Evolutionary conservation across 2,888 invertebrate species (phyloP).

Genomic region (Rotaria sp.): DNA sequence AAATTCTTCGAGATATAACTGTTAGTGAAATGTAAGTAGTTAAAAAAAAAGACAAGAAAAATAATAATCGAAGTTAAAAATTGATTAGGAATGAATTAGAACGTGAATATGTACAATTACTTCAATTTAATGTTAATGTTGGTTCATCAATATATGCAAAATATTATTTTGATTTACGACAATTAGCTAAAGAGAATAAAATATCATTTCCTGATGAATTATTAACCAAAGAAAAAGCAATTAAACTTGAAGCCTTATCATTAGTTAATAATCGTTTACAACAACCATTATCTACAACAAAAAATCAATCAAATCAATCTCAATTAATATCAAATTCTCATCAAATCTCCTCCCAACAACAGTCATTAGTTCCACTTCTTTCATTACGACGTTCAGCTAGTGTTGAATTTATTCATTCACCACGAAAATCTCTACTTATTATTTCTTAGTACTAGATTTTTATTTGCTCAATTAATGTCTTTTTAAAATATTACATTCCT

Average conservation of each 20-base stretch:
- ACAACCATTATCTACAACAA: not conserved
- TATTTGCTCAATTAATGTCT: not conserved
- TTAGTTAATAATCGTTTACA: not conserved
- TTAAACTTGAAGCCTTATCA: slow-evolving; percentile 69
- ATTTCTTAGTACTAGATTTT: not conserved
- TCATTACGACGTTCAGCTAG: slow-evolving; percentile 27
- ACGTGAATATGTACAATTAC: slow-evolving; percentile 88
- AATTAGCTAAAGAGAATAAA: slow-evolving; percentile 81
- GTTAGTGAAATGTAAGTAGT: slow-evolving; percentile 71
- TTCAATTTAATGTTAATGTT: slow-evolving; percentile 98
- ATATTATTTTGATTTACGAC: slow-evolving; percentile 94
- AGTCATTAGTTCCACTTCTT: not conserved
- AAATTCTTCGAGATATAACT: slow-evolving; percentile 94
- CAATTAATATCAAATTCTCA: not conserved
- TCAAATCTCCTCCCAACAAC: not conserved
- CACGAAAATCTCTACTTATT: not conserved
- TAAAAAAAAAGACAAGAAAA: not conserved
- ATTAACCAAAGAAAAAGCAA: slow-evolving; percentile 87
- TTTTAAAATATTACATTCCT: not conserved
- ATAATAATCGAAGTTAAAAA: no score
- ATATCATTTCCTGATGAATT: slow-evolving; percentile 69
- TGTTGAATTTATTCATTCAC: slow-evolving; percentile 22
- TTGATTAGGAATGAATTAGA: slow-evolving; percentile 82
- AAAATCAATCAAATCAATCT: not conserved
- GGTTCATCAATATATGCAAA: slow-evolving; percentile 99